phyloP scores from a whole-genome alignment of 2,888 invertebrate genomes.

The Acronicta psi region DNA sequence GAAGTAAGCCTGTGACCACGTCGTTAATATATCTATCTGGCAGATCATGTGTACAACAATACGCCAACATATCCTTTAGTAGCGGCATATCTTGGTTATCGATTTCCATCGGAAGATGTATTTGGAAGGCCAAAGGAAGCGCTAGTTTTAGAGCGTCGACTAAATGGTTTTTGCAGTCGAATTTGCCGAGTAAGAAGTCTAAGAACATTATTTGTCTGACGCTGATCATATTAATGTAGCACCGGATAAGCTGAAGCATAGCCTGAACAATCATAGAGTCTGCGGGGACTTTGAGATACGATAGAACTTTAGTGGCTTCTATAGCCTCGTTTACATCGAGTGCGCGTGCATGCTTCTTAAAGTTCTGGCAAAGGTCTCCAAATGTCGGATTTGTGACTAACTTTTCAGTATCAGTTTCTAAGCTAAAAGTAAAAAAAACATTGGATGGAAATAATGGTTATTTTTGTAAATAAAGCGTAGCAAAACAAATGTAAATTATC shows the following conservation, averaged over 20 bases:
- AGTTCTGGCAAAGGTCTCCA: conserved; percentile 87
- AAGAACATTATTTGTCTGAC: conserved; percentile 90
- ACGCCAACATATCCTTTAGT: conserved; percentile 88
- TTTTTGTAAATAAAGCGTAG: too few relatives aligned
- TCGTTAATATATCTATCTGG: conserved; percentile 86
- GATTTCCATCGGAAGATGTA: conserved; percentile 88
- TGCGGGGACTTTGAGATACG: conserved; percentile 88
- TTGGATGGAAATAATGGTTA: too few relatives aligned
- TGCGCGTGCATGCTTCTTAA: conserved; percentile 87
- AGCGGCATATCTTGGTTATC: conserved; percentile 86
- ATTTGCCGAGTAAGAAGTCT: conserved; percentile 88
- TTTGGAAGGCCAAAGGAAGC: conserved; percentile 91
- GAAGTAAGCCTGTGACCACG: conserved; percentile 84
- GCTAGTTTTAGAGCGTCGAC: conserved; percentile 91
- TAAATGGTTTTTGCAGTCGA: conserved; percentile 86
- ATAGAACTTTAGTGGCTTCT: conserved; percentile 89
- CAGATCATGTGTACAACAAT: conserved; percentile 82
- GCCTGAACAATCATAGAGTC: conserved; percentile 90
- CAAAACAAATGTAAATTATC: not conserved
- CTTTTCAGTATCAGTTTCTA: conserved; percentile 72
- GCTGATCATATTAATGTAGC: conserved; percentile 89
- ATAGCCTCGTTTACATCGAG: conserved; percentile 88
- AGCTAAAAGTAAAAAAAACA: conserved; percentile 50
- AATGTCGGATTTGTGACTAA: conserved; percentile 89
- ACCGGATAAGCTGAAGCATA: conserved; percentile 90